Evolutionary conservation across 1,140 invertebrate species (phyloP).

Genomic region (Drosophila pectinifera): DNA sequence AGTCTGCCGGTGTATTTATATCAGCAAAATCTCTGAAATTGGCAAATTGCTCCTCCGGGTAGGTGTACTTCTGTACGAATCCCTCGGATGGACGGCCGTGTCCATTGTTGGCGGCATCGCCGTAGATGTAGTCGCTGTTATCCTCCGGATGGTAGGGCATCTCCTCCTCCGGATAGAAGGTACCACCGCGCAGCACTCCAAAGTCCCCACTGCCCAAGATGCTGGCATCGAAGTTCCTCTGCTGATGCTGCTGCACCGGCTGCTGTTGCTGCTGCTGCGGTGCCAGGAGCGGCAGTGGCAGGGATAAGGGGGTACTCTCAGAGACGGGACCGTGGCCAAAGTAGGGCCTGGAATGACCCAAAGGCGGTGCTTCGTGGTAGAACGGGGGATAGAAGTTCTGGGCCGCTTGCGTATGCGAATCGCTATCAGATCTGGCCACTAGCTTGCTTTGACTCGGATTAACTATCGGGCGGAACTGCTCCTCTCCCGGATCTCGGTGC

Average conservation of each 20-base stretch:
- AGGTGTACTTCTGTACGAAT: conserved; percentile 85
- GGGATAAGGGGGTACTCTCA: conserved; percentile 41
- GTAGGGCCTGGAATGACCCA: conserved; percentile 82
- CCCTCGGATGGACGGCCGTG: conserved; percentile 87
- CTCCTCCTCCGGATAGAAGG: conserved; percentile 89
- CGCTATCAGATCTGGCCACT: conserved; percentile 56
- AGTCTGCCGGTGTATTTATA: conserved; percentile 92
- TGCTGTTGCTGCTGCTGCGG: conserved; percentile 33
- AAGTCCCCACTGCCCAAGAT: conserved; percentile 95
- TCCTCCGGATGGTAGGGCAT: conserved; percentile 86
- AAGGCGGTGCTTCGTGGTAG: conserved; percentile 80
- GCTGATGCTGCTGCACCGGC: conserved; percentile 42
- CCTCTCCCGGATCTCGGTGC: conserved; percentile 49
- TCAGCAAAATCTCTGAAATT: conserved; percentile 96
- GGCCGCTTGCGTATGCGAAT: conserved; percentile 80
- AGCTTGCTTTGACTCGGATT: conserved; percentile 48
- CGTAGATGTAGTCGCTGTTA: conserved; percentile 86
- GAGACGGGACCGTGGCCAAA: conserved; percentile 54
- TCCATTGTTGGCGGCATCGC: conserved; percentile 87
- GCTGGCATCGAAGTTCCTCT: conserved; percentile 81
- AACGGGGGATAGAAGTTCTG: conserved; percentile 84
- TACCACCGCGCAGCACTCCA: conserved; percentile 93
- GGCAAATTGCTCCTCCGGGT: conserved; percentile 91
- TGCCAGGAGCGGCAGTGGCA: conserved; percentile 54
- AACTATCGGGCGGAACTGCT: conserved; percentile 68